Percentiles rank a stretch among this genome's conserved stretches.
phyloP scores from a whole-genome alignment of 2,888 invertebrate species.

The Hyalella azteca region DNA sequence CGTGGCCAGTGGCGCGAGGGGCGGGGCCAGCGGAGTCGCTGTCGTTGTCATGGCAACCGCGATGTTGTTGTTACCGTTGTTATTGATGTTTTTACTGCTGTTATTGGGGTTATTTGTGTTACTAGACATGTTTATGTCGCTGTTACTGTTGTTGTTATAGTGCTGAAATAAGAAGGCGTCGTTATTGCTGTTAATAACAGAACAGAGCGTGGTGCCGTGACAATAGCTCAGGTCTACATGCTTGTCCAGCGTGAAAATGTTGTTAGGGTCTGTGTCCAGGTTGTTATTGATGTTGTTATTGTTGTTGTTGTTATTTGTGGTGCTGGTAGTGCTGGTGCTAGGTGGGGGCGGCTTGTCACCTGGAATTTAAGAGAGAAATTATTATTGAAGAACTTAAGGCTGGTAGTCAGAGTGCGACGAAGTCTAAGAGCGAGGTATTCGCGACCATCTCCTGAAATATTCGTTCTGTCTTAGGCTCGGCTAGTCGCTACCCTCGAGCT shows the following conservation, averaged over 20 bases:
- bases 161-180: no score
- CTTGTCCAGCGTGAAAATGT: constrained; percentile 4
- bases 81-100: background rate
- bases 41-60: background rate
- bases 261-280: constrained; percentile 20
- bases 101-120: constrained; percentile 24
- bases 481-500: no score
- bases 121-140: no score
- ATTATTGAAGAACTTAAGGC: no score
- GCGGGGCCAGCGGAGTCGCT: background rate
- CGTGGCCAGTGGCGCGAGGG: no score
- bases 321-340: background rate
- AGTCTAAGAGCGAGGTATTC: no score
- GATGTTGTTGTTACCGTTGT: background rate
- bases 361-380: background rate
- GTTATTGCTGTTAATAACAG: constrained; percentile 60
- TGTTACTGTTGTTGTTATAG: no score
- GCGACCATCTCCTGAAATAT: no score
- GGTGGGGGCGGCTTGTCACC: background rate
- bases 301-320: background rate
- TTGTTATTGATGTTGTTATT: background rate
- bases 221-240: constrained; percentile 1
- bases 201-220: constrained; percentile 63
- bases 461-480: no score
- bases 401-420: no score